Evolutionary conservation across 2,113 vertebrate genomes (phyloP).

Genomic region (Elephantulus edwardii): DNA sequence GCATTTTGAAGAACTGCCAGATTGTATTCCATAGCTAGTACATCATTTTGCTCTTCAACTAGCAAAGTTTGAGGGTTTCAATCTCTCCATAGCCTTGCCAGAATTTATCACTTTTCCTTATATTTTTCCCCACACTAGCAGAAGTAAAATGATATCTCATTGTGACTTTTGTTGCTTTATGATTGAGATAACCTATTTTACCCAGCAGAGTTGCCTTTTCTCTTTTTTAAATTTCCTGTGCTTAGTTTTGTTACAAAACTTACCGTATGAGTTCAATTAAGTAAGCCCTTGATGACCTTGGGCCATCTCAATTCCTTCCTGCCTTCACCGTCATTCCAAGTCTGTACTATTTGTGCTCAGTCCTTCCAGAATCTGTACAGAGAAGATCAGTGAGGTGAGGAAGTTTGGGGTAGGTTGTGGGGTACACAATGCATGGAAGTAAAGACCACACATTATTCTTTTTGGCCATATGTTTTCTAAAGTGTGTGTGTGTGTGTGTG

Average conservation of each 20-base stretch:
- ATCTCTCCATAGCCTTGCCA: no score
- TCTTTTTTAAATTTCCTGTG: neutral
- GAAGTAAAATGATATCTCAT: no score
- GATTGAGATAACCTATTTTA: neutral
- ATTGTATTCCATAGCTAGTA: neutral
- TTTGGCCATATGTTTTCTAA: no score
- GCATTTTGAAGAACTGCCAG: neutral
- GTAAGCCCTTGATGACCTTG: neutral
- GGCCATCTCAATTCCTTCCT: neutral
- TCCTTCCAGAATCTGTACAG: neutral
- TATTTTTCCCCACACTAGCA: no score
- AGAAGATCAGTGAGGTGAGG: neutral
- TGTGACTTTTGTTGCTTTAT: neutral
- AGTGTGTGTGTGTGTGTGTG: no score
- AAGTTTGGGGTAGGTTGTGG: neutral
- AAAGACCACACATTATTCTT: no score
- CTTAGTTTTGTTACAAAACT: neutral
- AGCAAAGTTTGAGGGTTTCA: no score
- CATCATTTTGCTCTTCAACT: neutral
- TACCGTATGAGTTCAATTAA: neutral
- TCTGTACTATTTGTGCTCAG: neutral
- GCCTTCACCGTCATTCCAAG: neutral
- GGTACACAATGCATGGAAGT: neutral
- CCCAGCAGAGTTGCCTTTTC: neutral
- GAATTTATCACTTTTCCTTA: no score